A percentile compares a stretch with the other conserved stretches of the same genome.
Conservation (phyloP, 2,888 invertebrate genomes). For the Spicauda simplicius region DNA sequence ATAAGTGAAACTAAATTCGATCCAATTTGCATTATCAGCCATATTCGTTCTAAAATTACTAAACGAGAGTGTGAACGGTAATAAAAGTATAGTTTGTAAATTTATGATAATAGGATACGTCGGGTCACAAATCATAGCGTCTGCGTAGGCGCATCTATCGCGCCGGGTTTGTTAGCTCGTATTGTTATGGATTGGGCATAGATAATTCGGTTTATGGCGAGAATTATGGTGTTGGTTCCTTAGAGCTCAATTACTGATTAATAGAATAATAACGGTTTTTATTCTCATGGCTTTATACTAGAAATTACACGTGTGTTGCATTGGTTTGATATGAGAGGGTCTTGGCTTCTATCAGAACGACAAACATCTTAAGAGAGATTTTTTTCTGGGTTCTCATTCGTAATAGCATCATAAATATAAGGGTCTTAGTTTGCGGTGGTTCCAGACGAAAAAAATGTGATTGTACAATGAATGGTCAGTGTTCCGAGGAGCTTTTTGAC, state of each 20-base stretch:
- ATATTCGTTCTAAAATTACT: conserved; percentile 13
- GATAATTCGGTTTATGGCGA: conserved; percentile 49
- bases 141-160: conserved; percentile 48
- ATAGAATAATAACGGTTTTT: conserved; percentile 20
- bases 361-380: too few species aligned
- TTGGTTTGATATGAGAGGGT: too few species aligned
- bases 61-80: conserved; percentile 39
- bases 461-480: too few species aligned
- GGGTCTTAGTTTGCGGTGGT: too few species aligned
- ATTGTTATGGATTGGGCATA: conserved; percentile 47
- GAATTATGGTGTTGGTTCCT: conserved; percentile 43
- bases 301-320: too few species aligned
- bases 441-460: too few species aligned
- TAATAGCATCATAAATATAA: too few species aligned
- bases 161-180: conserved; percentile 40
- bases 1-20: background rate
- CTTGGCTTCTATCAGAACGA: too few species aligned
- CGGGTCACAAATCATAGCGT: conserved; percentile 43
- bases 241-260: conserved; percentile 35
- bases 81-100: conserved; percentile 56
- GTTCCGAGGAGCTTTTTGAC: too few species aligned
- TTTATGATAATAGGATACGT: conserved; percentile 62
- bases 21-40: background rate
- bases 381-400: too few species aligned
- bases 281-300: too few species aligned